Percentiles rank a stretch among this genome's conserved stretches.
Evolutionary conservation across 2,797 vertebrate species (phyloP).

Genomic region (Argentina silus): DNA sequence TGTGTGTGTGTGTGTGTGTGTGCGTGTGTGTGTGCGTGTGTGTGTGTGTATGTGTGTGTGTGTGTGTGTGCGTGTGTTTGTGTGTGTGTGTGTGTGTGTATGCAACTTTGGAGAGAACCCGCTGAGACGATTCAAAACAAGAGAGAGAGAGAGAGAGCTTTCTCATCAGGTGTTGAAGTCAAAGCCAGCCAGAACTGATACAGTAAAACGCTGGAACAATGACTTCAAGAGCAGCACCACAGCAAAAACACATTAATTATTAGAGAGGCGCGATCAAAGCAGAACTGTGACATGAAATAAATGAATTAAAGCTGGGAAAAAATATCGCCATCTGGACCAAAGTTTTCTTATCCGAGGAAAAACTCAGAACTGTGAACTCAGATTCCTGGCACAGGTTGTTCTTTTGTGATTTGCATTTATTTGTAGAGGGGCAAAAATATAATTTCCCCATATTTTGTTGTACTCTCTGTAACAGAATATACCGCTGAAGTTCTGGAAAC

Average conservation of each 20-base stretch:
- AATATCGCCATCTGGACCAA: slow-evolving; percentile 73
- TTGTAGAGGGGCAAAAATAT: not conserved
- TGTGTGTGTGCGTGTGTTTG: slow-evolving; percentile 9
- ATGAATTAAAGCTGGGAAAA: slow-evolving; percentile 73
- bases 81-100: slow-evolving; percentile 12
- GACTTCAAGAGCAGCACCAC: slow-evolving; percentile 73
- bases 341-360: slow-evolving; percentile 64
- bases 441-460: slow-evolving; percentile 20
- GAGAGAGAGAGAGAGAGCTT: slow-evolving; percentile 50
- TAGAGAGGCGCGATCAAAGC: slow-evolving; percentile 78
- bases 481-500: not conserved
- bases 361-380: slow-evolving; percentile 40
- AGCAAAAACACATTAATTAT: slow-evolving; percentile 76
- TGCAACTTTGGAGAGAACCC: slow-evolving; percentile 38
- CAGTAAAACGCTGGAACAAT: slow-evolving; percentile 69
- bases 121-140: slow-evolving; percentile 65
- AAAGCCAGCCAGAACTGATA: slow-evolving; percentile 64
- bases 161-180: slow-evolving; percentile 75
- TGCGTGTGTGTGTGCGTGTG: not conserved
- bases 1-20: too few relatives aligned
- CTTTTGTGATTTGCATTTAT: not conserved
- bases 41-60: slow-evolving; percentile 19
- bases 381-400: slow-evolving; percentile 51
- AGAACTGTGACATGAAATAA: slow-evolving; percentile 77
- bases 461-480: slow-evolving; percentile 1